Evolutionary conservation across 2,113 vertebrate species (phyloP).

Genomic region (Leiothrix lutea): DNA sequence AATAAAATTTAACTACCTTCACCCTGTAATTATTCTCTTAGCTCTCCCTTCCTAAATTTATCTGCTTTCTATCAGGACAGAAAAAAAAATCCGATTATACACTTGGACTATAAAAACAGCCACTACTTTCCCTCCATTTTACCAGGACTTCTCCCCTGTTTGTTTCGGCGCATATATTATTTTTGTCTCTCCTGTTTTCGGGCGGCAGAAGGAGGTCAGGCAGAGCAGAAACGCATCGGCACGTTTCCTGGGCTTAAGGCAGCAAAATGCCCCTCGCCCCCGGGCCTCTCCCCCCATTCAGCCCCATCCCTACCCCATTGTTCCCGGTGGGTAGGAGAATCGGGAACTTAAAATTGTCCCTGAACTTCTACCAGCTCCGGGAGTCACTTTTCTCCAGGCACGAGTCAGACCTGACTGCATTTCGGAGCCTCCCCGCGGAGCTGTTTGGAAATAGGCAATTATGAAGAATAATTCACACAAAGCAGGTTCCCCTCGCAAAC

Average conservation of each 20-base stretch:
- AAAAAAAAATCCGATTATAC: slow-evolving; percentile 34
- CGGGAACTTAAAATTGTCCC: background rate
- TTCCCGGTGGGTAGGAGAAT: background rate
- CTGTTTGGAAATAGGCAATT: slow-evolving; percentile 26
- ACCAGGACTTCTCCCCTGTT: background rate
- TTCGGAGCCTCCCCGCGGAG: slow-evolving; percentile 32
- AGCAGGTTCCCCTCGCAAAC: background rate
- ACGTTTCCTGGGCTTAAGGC: background rate
- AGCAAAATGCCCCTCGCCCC: background rate
- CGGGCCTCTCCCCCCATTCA: background rate
- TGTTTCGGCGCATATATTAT: background rate
- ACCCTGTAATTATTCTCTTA: slow-evolving; percentile 83
- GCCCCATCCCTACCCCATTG: background rate
- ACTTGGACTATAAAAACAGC: slow-evolving; percentile 1
- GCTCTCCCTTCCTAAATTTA: slow-evolving; percentile 81
- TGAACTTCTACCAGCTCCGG: background rate
- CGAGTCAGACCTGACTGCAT: background rate
- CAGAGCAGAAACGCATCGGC: background rate
- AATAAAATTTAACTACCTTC: slow-evolving; percentile 84
- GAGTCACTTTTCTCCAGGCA: background rate
- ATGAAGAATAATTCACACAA: background rate
- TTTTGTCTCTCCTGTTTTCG: background rate
- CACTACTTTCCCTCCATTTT: slow-evolving; percentile 31
- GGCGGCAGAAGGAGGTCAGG: background rate
- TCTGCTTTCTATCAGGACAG: slow-evolving; percentile 76